Percentiles rank a stretch among this genome's conserved stretches.
Evolutionary conservation across 1,140 invertebrate genomes (phyloP).

Genomic region (Heliconius hermathena): DNA sequence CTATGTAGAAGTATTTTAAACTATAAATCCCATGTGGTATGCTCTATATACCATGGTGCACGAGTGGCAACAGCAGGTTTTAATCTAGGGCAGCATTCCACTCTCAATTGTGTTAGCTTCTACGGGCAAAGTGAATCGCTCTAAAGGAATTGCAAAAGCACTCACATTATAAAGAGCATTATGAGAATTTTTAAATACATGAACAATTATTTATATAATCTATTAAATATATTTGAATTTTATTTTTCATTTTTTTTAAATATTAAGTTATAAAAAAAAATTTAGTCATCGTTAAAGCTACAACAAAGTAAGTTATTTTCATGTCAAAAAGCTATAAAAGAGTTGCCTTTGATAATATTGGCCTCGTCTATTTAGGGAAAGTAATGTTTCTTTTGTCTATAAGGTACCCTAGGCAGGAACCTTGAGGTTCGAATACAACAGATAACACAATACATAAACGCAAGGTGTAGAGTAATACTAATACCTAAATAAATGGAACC

Average conservation of each 20-base stretch:
- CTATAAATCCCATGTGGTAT: not conserved
- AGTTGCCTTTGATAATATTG: constrained; percentile 16
- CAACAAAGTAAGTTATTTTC: constrained; percentile 9
- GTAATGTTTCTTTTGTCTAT: constrained; percentile 14
- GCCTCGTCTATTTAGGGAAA: constrained; percentile 9
- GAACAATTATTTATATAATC: no score
- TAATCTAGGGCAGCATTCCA: constrained; percentile 4
- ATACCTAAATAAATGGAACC: not conserved
- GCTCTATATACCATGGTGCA: constrained; percentile 2
- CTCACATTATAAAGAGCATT: no score
- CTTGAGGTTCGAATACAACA: not conserved
- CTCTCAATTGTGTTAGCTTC: constrained; percentile 8
- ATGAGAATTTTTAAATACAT: no score
- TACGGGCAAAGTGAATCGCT: not conserved
- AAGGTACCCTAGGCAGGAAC: not conserved
- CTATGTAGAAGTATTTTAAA: not conserved
- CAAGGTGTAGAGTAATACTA: not conserved
- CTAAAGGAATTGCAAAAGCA: not conserved
- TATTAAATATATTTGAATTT: no score
- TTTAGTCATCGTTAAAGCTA: not conserved
- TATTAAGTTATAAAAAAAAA: no score
- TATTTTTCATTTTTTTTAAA: no score
- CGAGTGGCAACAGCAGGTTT: constrained; percentile 1
- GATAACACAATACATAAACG: constrained; percentile 16
- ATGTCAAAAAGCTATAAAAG: constrained; percentile 15